Base-by-base conservation (phyloP, 2,797 vertebrate species). In the Naso thynnoides region DNA sequence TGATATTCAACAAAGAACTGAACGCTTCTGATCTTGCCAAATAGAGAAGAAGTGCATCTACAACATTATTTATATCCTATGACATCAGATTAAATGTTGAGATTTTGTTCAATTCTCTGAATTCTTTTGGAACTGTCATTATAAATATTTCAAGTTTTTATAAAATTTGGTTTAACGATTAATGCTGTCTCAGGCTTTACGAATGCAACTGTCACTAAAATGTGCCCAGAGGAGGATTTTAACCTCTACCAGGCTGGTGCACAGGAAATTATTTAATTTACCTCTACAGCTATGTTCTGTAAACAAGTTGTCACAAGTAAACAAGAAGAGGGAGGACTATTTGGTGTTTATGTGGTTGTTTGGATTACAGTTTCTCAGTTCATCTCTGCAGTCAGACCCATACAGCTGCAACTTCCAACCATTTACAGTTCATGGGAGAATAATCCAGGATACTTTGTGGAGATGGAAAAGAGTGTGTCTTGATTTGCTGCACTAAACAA, bases 291-390 rank as follows among this genome's bases (percentile, higher is more conserved):
- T 68, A 47, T 49, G 23, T 24, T 67, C 49, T 80, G 11, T 90
- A 88, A 86, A 86, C 81, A 79, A 14, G 31, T 41, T 47, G 33
- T 81, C 52, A 41, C 53, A 49, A 60, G 71, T 91, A 86, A 91
- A 90, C 84, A 88, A 73, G 62, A 71, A 29, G 31, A 26, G 31
- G 60, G 33, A 60, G 39, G 82, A 79, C 83, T 74, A 33, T 83
- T 56, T 3, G 11, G 48, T 85, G 80, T 85, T 80, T 79, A 78
- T 79, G 45, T n/a, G 45, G 26, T 26, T 83, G 66, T 91, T 88
- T 90, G 57, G 71, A 73, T 81, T 78, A 47, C 5, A 49, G 18
- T 26, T 53, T 70, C 41, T 55, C 19, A 60, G 44, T 27, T 41
- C 41, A 33, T 76, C 54, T 13, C 45, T 65, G 42, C 16, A 61